These are phyloP conservation scores for Drosophila lutescens DNA, from an alignment of 2,888 invertebrate genomes.

Conservation along the genomic window DNA sequence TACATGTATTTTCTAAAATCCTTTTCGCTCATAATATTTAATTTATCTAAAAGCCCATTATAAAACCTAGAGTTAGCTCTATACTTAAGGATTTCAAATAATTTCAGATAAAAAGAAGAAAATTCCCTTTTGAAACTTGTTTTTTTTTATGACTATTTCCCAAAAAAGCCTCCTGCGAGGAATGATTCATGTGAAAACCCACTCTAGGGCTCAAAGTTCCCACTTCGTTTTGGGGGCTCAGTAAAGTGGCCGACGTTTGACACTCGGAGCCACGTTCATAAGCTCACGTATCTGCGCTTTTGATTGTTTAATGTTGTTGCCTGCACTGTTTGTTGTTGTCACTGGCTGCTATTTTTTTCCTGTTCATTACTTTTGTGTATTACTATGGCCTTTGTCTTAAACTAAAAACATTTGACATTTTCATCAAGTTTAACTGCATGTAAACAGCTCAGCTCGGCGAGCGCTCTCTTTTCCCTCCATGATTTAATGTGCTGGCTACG, in stretches of 20 bases:
- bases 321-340: constrained; percentile 38
- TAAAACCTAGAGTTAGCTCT: too few relatives aligned
- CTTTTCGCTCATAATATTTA: too few relatives aligned
- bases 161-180: not conserved
- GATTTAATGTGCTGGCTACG: constrained; percentile 54
- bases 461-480: constrained; percentile 62
- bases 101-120: not conserved
- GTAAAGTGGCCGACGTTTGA: constrained; percentile 38
- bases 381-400: constrained; percentile 72
- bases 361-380: constrained; percentile 45
- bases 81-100: not conserved
- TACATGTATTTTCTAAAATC: too few relatives aligned
- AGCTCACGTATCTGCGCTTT: constrained; percentile 65
- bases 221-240: constrained; percentile 15
- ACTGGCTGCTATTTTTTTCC: constrained; percentile 32
- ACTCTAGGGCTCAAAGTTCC: constrained; percentile 26
- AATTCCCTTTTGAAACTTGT: not conserved
- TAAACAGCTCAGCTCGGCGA: constrained; percentile 49
- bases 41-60: too few relatives aligned
- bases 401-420: constrained; percentile 76
- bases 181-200: constrained; percentile 22
- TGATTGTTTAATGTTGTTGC: constrained; percentile 49
- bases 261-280: constrained; percentile 60
- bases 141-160: not conserved
- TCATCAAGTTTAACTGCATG: constrained; percentile 71